These are phyloP conservation scores for Xanthostigma xanthostigma DNA, from an alignment of 2,888 invertebrate genomes.

Conservation along the genomic window DNA sequence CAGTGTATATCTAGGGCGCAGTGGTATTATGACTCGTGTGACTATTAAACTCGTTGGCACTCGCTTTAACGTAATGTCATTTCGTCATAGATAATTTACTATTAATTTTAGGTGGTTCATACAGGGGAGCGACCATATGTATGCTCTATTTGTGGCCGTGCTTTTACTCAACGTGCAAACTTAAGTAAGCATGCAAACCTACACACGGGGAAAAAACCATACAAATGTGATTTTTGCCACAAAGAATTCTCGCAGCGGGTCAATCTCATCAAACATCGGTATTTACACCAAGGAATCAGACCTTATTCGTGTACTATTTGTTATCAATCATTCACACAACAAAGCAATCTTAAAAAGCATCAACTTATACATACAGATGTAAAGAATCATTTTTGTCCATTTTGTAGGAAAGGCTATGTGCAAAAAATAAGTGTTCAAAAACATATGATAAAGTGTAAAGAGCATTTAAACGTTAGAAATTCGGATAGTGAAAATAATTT, in stretches of 20 bases:
- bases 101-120: constrained; percentile 2
- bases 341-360: constrained; percentile 2
- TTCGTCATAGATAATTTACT: too few relatives aligned
- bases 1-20: too few relatives aligned
- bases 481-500: too few relatives aligned
- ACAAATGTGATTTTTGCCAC: constrained; percentile 6
- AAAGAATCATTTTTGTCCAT: constrained; percentile 2
- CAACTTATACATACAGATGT: background rate
- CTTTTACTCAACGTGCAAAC: constrained; percentile 1
- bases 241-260: background rate
- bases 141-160: constrained; percentile 3
- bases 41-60: too few relatives aligned
- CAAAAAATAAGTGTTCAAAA: constrained; percentile 4
- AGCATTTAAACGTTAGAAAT: too few relatives aligned
- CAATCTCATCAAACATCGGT: constrained; percentile 2
- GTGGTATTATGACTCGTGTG: too few relatives aligned
- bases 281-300: background rate
- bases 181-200: constrained; percentile 3
- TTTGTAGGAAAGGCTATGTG: constrained; percentile 3
- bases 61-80: too few relatives aligned
- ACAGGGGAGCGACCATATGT: constrained; percentile 5
- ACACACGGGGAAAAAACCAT: constrained; percentile 3
- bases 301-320: background rate
- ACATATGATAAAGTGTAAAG: constrained; percentile 3
- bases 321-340: constrained; percentile 2